Conservation (phyloP, 1,140 invertebrate species). For the Helicoverpa zea region DNA sequence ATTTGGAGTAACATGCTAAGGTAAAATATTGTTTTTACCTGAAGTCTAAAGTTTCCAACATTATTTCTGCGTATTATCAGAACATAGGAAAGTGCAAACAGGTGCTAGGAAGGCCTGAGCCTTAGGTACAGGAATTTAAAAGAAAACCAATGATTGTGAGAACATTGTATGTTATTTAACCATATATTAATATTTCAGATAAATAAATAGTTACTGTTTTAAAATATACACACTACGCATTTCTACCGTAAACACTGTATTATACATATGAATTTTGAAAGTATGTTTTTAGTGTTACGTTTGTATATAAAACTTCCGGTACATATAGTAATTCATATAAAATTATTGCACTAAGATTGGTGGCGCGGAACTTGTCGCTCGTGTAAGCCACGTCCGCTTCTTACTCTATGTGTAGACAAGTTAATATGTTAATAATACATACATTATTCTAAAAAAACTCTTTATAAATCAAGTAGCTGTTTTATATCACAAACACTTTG, state of each 20-base stretch:
- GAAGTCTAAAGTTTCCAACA: no score
- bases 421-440: constrained; percentile 37
- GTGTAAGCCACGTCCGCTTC: not conserved
- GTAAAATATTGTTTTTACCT: no score
- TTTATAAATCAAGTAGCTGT: constrained; percentile 52
- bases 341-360: constrained; percentile 59
- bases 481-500: constrained; percentile 54
- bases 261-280: constrained; percentile 68
- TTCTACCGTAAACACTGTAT: constrained; percentile 73
- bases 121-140: not conserved
- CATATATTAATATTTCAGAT: constrained; percentile 78
- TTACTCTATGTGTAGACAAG: constrained; percentile 49
- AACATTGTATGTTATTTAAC: constrained; percentile 70
- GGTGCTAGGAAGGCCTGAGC: no score
- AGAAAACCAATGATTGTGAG: constrained; percentile 53
- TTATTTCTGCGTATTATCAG: not conserved
- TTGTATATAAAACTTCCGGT: constrained; percentile 38
- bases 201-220: constrained; percentile 78
- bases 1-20: no score
- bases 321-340: constrained; percentile 25
- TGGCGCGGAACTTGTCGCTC: constrained; percentile 6
- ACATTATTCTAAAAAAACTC: constrained; percentile 46
- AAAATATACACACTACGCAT: constrained; percentile 69
- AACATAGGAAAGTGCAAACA: not conserved
- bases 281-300: constrained; percentile 55